Evolutionary conservation across 2,113 vertebrate genomes (phyloP).

Genomic region (Monarcha castaneiventris): DNA sequence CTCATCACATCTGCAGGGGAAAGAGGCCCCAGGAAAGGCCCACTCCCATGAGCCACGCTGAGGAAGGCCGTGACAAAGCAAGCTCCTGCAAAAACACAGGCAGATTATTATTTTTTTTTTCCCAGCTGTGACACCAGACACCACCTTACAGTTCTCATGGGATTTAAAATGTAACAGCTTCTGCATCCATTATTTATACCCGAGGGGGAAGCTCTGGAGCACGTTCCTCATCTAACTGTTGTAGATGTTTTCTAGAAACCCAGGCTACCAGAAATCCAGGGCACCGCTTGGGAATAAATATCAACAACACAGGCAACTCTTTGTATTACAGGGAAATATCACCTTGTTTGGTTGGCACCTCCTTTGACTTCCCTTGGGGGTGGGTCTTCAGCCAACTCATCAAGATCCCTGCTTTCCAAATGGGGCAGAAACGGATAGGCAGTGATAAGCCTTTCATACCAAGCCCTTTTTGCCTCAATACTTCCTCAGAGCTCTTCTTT

Average conservation of each 20-base stretch:
- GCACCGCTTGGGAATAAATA: background rate
- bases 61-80: background rate
- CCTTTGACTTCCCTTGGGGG: background rate
- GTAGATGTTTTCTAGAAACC: background rate
- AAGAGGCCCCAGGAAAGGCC: background rate
- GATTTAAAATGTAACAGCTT: background rate
- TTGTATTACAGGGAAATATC: background rate
- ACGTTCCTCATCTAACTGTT: background rate
- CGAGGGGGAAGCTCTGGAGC: background rate
- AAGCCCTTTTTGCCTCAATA: background rate
- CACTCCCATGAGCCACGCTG: rapidly evolving
- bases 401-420: background rate
- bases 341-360: background rate
- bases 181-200: background rate
- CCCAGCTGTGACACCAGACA: background rate
- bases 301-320: background rate
- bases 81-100: background rate
- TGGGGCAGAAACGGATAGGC: background rate
- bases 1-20: background rate
- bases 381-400: background rate
- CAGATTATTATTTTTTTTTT: background rate
- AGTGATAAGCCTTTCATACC: background rate
- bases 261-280: background rate
- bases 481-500: background rate
- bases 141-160: background rate